Base-by-base conservation (phyloP, 2,113 vertebrate genomes). In the Nothobranchius furzeri region DNA sequence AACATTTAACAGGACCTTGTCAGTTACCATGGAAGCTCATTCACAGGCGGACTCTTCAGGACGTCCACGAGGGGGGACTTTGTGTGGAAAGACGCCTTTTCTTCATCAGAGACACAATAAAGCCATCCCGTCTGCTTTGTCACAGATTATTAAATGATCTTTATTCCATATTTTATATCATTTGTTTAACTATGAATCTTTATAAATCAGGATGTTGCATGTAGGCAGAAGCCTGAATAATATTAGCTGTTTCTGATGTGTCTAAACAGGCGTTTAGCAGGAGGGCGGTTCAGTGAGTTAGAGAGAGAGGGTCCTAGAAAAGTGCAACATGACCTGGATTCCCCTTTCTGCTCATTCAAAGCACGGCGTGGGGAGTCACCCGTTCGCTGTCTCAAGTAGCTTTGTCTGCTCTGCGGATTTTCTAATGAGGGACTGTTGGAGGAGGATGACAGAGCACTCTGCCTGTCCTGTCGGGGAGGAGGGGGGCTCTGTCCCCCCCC, bases 391-490 rank as follows among this genome's bases (percentile, higher is more conserved):
- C 73, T 86, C 85, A 88, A 90, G 86, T 79, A 89, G 87, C 84
- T 88, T 87, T 90, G 86, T 89, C 86, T 89, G 84, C 83, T 72
- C 59, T 20, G 85, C 79, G 83, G 79, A 78, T 83, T 89, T 87
- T 91, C 86, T 91, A 92, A 92, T 91, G 87, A 91, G 87, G 82
- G 83, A 85, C 75, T 90, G 89, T 90, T 85, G 87, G 85, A 91
- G 84, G 84, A 76, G 87, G 83, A 85, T 90, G 88, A 92, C 89
- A 88, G 87, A 69, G 70, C 73, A 71, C 68, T 74, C 53, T 66
- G 81, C 65, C 78, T 52, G 64, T 51, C 69, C 75, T 70, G 74
- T 60, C 3, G 47, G 51, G 70, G 82, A 76, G 81, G 79, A 79
- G 82, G 82, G 43, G 84, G 73, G 83, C 68, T 71, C 70, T 60